Evolutionary conservation across 2,797 vertebrate genomes (phyloP), one percentile per base, ranked within the genome.

Genomic region (Falco novaeseelandiae): DNA sequence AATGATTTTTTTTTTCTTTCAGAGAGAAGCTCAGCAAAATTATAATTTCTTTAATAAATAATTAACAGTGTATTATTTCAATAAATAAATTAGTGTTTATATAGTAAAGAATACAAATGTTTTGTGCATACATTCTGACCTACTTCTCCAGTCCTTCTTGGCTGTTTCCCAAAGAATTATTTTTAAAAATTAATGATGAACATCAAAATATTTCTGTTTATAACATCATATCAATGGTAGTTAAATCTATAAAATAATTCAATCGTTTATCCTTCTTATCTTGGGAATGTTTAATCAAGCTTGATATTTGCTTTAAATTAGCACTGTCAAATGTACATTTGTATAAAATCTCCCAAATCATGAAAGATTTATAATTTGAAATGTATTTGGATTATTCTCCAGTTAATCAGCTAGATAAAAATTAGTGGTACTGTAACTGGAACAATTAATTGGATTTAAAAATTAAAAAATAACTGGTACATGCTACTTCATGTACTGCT

Each of bases 271-370:
- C 98, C 98, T 97, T 97, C 98, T 98, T 98, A 99, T 98, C 98
- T 96, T 97, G 98, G 98, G 98, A 99, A 99, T 99, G 99, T 99
- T 99, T 99, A 99, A 99, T 99, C 99, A 99, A 99, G 98, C 98
- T 96, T 98, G 96, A 97, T 99, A 99, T 99, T 99, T 99, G 98
- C 99, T 99, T 99, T 99, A 99, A 99, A 99, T 99, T 99, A 99
- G 98, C 98, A 98, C 98, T 98, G 98, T 99, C 98, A 99, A 99
- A 99, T 98, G 98, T 99, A 98, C 98, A 98, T 99, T 99, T 99
- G 98, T 99, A 98, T 99, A 99, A 99, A 99, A 99, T 99, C 98
- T 99, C 99, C 98, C 97, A 98, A 99, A 99, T 99, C 99, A 99
- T 99, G 98, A 99, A 99, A 99, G 98, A 99, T 99, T 99, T 99